Conservation (phyloP, 2,797 vertebrate genomes). For the Onychomys torridus region DNA sequence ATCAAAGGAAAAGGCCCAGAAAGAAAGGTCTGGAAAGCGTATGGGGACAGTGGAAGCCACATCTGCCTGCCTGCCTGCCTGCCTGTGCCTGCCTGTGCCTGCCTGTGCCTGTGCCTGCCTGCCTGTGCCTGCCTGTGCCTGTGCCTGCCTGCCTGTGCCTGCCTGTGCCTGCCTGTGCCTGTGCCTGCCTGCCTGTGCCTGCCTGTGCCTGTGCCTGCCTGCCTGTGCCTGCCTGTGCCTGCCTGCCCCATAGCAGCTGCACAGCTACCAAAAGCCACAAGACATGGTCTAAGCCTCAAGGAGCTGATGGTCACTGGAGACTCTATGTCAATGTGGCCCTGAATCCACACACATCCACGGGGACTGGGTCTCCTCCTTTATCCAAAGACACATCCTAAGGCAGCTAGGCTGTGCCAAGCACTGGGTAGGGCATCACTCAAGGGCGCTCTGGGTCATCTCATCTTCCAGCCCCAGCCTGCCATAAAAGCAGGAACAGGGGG, state of each 20-base stretch:
- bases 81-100: no score
- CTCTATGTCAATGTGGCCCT: background rate
- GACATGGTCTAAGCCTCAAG: background rate
- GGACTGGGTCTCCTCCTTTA: background rate
- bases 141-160: no score
- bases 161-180: no score
- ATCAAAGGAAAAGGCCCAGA: background rate
- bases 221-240: no score
- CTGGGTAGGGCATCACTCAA: background rate
- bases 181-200: no score
- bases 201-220: no score
- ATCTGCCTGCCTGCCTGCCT: background rate
- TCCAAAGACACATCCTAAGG: background rate
- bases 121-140: no score
- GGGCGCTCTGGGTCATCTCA: background rate
- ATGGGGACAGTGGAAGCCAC: background rate
- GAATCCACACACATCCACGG: background rate
- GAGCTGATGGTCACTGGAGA: rapidly evolving
- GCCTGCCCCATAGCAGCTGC: background rate
- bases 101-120: no score
- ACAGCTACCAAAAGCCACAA: background rate
- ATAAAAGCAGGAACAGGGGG: background rate
- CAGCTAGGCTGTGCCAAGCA: background rate
- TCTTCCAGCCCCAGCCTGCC: background rate
- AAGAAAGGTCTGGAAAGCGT: background rate